Percentiles rank a stretch among this genome's conserved stretches.
Evolutionary conservation across 2,113 vertebrate genomes (phyloP).

Genomic region (Anguilla rostrata): DNA sequence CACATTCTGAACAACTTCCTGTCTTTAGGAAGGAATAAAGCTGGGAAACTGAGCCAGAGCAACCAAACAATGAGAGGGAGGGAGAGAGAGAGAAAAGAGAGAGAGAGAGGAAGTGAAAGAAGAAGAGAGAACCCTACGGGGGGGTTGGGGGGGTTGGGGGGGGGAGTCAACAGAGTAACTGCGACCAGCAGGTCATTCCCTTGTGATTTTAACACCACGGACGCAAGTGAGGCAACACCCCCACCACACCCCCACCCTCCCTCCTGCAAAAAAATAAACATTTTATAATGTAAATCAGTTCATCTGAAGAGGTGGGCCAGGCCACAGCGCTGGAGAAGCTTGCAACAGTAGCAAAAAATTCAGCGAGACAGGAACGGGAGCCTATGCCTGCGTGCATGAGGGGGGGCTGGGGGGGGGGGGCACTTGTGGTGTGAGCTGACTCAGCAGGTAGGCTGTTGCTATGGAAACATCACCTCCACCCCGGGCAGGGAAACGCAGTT

Average conservation of each 20-base stretch:
- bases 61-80: not conserved
- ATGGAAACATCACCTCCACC: too few species aligned
- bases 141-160: not conserved
- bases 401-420: too few species aligned
- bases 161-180: not conserved
- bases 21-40: constrained; percentile 1
- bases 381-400: too few species aligned
- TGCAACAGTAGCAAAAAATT: too few species aligned
- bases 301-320: too few species aligned
- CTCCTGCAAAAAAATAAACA: not conserved
- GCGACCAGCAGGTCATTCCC: not conserved
- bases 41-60: not conserved
- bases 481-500: too few species aligned
- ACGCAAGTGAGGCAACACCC: not conserved
- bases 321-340: too few species aligned
- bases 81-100: too few species aligned
- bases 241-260: not conserved
- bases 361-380: too few species aligned
- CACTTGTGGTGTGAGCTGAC: too few species aligned
- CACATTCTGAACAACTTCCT: not conserved
- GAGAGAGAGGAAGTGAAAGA: not conserved
- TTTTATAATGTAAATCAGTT: too few species aligned
- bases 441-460: too few species aligned
- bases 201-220: not conserved
- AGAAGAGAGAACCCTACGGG: not conserved